A percentile compares a stretch with the other conserved stretches of the same genome.
phyloP scores from a whole-genome alignment of 2,113 vertebrate species.

The Corythornis vintsioides region DNA sequence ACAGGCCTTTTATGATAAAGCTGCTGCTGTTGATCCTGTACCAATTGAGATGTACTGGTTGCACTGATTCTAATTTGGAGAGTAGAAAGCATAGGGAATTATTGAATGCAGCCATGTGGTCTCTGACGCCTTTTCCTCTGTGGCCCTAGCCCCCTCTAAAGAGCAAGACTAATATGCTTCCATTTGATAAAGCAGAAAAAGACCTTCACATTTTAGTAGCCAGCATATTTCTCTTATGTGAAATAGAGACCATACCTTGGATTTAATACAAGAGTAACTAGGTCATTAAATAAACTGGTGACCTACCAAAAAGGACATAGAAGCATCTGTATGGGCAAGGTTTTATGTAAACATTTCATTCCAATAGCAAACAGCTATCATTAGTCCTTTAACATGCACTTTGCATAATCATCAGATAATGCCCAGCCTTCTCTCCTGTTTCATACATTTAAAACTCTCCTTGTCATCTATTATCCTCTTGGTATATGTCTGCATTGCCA shows the following conservation, averaged over 20 bases:
- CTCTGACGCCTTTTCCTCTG: neutral
- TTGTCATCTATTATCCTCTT: neutral
- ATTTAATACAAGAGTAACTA: neutral
- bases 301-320: neutral
- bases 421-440: neutral
- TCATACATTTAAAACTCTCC: neutral
- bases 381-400: neutral
- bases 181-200: neutral
- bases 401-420: neutral
- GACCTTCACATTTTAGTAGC: neutral
- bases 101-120: neutral
- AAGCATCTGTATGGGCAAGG: neutral
- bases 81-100: neutral
- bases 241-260: neutral
- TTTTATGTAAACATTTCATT: conserved; percentile 18
- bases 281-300: conserved; percentile 14
- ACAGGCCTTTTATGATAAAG: conserved; percentile 1
- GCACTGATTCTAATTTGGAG: conserved; percentile 19
- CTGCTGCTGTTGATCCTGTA: neutral
- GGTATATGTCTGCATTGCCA: neutral
- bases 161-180: neutral
- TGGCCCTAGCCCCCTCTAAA: neutral
- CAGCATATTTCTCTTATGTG: neutral
- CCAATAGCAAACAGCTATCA: neutral
- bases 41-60: neutral